phyloP scores from a whole-genome alignment of 1,140 invertebrate genomes.

The Brachionus calyciflorus region DNA sequence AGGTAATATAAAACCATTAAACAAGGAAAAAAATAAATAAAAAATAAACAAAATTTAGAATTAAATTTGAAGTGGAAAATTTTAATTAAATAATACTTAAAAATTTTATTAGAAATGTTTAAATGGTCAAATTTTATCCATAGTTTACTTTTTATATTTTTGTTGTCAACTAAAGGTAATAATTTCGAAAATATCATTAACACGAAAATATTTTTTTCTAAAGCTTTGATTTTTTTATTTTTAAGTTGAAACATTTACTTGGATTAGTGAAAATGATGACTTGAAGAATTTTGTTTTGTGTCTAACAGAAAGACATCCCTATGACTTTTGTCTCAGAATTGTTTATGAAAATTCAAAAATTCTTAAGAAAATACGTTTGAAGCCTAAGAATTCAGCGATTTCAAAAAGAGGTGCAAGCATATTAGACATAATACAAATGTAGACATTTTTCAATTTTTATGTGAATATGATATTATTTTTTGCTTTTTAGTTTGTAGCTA shows the following conservation, averaged over 20 bases:
- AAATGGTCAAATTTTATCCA: too few species aligned
- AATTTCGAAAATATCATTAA: not conserved
- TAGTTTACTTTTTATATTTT: not conserved
- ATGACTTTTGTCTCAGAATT: constrained; percentile 6
- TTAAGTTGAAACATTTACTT: not conserved
- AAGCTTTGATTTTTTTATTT: not conserved
- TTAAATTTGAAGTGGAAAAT: constrained; percentile 2
- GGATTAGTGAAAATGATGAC: constrained; percentile 21
- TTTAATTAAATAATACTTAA: not conserved
- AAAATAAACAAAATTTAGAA: not conserved
- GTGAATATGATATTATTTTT: too few species aligned
- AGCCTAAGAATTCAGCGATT: too few species aligned
- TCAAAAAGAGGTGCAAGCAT: too few species aligned
- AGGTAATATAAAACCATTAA: too few species aligned
- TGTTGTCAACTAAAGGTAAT: not conserved
- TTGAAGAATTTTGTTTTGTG: constrained; percentile 7
- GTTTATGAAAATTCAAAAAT: constrained; percentile 4
- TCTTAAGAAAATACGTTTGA: too few species aligned
- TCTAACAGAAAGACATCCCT: not conserved
- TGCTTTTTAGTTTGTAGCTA: too few species aligned
- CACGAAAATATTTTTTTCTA: not conserved
- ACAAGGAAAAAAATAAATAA: too few species aligned
- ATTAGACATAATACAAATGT: too few species aligned
- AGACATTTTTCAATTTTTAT: too few species aligned
- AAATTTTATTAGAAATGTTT: not conserved